A percentile compares a stretch with the other conserved stretches of the same genome.
These are phyloP conservation scores for Neogobius melanostomus DNA, from an alignment of 2,113 vertebrate genomes.

Conservation along the genomic window DNA sequence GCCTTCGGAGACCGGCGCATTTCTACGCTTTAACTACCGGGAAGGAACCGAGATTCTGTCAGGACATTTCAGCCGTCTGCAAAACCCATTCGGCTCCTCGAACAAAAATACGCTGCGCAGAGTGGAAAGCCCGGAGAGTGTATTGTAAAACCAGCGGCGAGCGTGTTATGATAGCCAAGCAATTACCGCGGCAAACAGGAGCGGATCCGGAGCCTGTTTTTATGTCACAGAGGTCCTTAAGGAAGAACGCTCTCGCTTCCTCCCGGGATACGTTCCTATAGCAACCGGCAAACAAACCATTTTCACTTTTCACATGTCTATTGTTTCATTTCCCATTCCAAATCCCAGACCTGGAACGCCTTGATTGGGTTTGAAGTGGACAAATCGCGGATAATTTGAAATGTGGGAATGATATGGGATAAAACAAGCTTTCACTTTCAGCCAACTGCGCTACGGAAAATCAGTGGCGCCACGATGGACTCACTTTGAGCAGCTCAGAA, in stretches of 20 bases:
- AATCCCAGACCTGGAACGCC: conserved; percentile 52
- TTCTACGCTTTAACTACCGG: conserved; percentile 50
- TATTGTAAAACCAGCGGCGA: conserved; percentile 57
- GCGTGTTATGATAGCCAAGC: conserved; percentile 53
- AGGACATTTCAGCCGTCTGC: conserved; percentile 55
- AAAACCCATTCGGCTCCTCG: conserved; percentile 60
- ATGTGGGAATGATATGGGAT: too few species aligned
- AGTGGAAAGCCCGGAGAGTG: conserved; percentile 29
- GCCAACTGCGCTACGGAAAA: too few species aligned
- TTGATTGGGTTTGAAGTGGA: conserved; percentile 36
- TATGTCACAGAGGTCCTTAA: conserved; percentile 42
- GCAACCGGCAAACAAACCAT: conserved; percentile 75
- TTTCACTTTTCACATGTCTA: conserved; percentile 63
- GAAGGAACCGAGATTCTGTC: conserved; percentile 55
- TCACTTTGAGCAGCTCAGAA: too few species aligned
- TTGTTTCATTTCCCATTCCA: conserved; percentile 64
- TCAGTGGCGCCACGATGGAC: too few species aligned
- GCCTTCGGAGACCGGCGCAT: conserved; percentile 52
- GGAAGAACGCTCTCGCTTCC: conserved; percentile 51
- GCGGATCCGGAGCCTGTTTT: conserved; percentile 37
- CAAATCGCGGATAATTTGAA: too few species aligned
- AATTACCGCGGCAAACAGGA: conserved; percentile 58
- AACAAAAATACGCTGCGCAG: conserved; percentile 26
- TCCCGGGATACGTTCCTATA: conserved; percentile 57
- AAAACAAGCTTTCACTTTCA: too few species aligned